These are phyloP conservation scores for Tupaia chinensis DNA, from an alignment of 2,113 vertebrate species.

Conservation along the genomic window DNA sequence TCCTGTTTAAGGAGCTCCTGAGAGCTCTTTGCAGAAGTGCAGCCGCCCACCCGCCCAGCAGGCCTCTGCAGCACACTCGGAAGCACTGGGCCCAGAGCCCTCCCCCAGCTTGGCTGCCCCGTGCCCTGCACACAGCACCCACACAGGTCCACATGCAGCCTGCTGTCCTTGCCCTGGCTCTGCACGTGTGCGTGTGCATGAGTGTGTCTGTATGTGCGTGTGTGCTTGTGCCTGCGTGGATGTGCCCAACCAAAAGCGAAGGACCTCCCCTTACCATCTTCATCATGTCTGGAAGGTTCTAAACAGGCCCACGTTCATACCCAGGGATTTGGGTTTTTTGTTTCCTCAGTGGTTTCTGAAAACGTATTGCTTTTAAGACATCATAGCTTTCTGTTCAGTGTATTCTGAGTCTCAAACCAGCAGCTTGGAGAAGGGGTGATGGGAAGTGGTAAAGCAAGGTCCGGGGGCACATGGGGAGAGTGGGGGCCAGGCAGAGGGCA, in stretches of 20 bases:
- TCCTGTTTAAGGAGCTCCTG: background rate
- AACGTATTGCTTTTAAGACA: background rate
- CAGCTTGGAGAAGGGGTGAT: background rate
- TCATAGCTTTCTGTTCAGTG: background rate
- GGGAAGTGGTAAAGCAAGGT: background rate
- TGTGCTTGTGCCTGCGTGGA: background rate
- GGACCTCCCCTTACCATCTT: background rate
- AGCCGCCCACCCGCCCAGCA: background rate
- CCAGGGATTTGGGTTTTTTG: background rate
- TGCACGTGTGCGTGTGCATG: background rate
- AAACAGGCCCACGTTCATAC: background rate
- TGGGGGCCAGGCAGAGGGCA: background rate
- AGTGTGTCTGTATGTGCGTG: background rate
- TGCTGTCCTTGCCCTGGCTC: background rate
- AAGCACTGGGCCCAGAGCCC: background rate
- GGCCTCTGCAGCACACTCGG: background rate
- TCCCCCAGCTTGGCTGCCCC: background rate
- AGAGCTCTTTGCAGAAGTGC: conserved; percentile 39
- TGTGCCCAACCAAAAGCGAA: background rate
- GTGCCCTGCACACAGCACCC: fast-evolving
- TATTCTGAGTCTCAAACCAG: background rate
- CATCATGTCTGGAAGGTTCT: background rate
- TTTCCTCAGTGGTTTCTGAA: background rate
- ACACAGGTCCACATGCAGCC: background rate
- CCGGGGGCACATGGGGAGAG: background rate